Conservation (phyloP, 2,888 invertebrate genomes). For the Elmis aenea region DNA sequence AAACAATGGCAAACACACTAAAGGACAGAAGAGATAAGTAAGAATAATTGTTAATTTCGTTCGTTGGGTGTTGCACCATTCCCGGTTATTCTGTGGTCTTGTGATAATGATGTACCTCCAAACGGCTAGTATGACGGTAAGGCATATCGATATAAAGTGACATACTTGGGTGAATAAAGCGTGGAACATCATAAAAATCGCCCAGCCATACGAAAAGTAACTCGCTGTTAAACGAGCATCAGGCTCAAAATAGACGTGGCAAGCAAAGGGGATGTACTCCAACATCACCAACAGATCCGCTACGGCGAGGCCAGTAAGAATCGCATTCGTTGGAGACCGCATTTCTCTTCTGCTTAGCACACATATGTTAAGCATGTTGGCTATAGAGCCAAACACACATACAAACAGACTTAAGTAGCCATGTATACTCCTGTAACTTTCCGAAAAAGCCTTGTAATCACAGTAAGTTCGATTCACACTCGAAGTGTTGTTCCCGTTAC, state of each 20-base stretch:
- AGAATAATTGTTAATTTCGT: constrained; percentile 71
- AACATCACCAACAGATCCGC: constrained; percentile 93
- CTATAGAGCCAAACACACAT: constrained; percentile 84
- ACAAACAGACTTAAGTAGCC: constrained; percentile 82
- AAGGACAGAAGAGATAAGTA: constrained; percentile 76
- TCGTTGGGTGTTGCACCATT: constrained; percentile 76
- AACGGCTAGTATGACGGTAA: constrained; percentile 87
- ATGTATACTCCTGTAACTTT: constrained; percentile 68
- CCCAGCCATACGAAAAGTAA: constrained; percentile 67
- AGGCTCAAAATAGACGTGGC: constrained; percentile 70
- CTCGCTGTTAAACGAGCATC: constrained; percentile 51
- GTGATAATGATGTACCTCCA: constrained; percentile 88
- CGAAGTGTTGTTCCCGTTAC: no score
- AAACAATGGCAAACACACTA: constrained; percentile 80
- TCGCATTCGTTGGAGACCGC: constrained; percentile 86
- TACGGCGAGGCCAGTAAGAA: constrained; percentile 83
- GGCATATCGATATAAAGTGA: constrained; percentile 88
- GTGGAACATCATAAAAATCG: constrained; percentile 83
- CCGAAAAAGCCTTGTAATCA: constrained; percentile 57
- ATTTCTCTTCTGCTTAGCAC: constrained; percentile 87
- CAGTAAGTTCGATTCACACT: no score
- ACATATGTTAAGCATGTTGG: constrained; percentile 87
- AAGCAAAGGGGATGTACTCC: constrained; percentile 86
- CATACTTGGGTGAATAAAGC: constrained; percentile 84
- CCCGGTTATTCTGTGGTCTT: constrained; percentile 72